These are phyloP conservation scores for Azemiops feae DNA, from an alignment of 2,113 vertebrate species.

Conservation along the genomic window DNA sequence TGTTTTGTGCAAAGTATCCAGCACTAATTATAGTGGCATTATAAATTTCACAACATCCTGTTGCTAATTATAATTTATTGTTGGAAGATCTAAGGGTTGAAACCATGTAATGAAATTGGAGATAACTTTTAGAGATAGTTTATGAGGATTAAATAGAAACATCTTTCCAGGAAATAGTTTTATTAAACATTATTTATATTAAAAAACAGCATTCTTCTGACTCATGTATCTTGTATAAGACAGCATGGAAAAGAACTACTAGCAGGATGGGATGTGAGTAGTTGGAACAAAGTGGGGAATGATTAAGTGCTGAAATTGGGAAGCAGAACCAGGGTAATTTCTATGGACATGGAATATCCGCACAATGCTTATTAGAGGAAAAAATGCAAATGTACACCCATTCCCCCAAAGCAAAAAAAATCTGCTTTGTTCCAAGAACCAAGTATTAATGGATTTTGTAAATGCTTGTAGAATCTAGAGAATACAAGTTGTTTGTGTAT, in stretches of 20 bases:
- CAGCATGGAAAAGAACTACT: neutral
- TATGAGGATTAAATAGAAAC: neutral
- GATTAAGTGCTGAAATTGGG: neutral
- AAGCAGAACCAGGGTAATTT: neutral
- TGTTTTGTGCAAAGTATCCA: neutral
- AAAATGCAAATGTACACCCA: neutral
- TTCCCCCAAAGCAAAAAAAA: neutral
- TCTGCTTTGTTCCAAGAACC: neutral
- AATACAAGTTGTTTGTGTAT: neutral
- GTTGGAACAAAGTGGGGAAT: neutral
- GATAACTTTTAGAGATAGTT: neutral
- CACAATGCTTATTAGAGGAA: neutral
- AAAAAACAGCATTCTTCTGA: neutral
- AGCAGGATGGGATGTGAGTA: neutral
- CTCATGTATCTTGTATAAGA: neutral
- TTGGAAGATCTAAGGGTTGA: neutral
- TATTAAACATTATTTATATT: neutral
- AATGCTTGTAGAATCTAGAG: neutral
- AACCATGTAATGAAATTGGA: neutral
- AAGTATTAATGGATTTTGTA: neutral
- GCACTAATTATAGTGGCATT: neutral
- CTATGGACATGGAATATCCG: neutral
- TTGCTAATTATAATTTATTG: neutral
- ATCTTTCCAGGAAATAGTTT: neutral
- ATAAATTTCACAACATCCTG: neutral